Evolutionary conservation across 2,797 vertebrate species (phyloP).

Genomic region (Helostoma temminkii): DNA sequence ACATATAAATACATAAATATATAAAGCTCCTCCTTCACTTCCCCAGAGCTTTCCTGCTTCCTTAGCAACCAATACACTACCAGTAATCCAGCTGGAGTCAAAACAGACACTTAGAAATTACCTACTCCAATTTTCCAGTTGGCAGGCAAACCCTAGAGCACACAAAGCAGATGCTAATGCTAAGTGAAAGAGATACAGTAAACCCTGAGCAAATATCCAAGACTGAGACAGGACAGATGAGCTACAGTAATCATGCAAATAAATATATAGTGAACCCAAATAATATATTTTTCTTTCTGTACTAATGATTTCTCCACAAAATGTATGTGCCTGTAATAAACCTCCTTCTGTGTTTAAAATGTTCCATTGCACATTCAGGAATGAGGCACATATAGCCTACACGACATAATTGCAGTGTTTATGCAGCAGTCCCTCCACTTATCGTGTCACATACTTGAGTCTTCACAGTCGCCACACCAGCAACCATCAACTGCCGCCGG

Average conservation of each 20-base stretch:
- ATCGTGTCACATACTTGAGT: conserved; percentile 17
- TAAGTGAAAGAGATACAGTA: too few relatives aligned
- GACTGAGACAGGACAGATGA: not conserved
- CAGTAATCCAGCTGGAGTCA: not conserved
- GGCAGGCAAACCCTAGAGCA: not conserved
- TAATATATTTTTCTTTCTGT: not conserved
- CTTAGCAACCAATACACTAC: not conserved
- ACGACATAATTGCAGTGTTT: conserved; percentile 1
- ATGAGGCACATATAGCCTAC: not conserved
- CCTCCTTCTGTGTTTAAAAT: conserved; percentile 3
- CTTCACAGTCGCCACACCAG: conserved; percentile 39
- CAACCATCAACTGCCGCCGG: conserved; percentile 31
- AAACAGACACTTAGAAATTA: not conserved
- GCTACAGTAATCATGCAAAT: not conserved
- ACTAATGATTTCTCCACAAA: not conserved
- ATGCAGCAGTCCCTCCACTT: conserved; percentile 2
- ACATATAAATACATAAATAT: too few relatives aligned
- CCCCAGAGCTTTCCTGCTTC: not conserved
- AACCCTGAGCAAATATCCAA: not conserved
- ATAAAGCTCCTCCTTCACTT: not conserved
- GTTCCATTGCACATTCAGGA: not conserved
- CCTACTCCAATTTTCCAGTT: not conserved
- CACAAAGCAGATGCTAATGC: not conserved
- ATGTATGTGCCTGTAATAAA: not conserved
- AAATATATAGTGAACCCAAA: not conserved